phyloP scores from a whole-genome alignment of 1,140 invertebrate genomes.

The Macrocentrus cingulum region DNA sequence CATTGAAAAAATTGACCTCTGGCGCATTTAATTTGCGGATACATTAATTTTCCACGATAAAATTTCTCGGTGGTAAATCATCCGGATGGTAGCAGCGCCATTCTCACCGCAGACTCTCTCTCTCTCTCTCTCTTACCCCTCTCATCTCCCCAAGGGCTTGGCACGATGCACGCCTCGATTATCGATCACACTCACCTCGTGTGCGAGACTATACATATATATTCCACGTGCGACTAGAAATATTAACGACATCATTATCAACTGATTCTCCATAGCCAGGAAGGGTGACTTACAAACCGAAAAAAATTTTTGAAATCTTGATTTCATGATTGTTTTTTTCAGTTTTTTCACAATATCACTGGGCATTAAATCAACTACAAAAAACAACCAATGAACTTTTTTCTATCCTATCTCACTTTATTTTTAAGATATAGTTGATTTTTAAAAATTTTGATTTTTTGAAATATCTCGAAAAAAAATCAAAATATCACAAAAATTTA shows the following conservation, averaged over 20 bases:
- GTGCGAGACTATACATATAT: constrained; percentile 11
- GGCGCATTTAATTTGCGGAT: constrained; percentile 26
- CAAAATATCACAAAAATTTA: too few species aligned
- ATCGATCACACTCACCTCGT: constrained; percentile 19
- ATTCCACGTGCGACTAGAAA: constrained; percentile 19
- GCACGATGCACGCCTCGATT: constrained; percentile 13
- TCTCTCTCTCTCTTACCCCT: constrained; percentile 1
- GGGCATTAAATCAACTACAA: too few species aligned
- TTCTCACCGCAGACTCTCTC: not conserved
- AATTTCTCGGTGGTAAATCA: constrained; percentile 18
- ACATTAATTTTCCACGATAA: constrained; percentile 21
- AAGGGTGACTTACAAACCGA: too few species aligned
- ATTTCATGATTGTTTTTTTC: too few species aligned
- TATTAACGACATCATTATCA: constrained; percentile 33
- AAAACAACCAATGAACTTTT: too few species aligned
- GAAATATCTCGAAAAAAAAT: too few species aligned
- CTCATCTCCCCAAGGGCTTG: not conserved
- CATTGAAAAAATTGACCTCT: constrained; percentile 24
- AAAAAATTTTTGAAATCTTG: too few species aligned
- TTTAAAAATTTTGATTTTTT: too few species aligned
- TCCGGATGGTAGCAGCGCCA: not conserved
- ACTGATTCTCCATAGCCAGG: constrained; percentile 19
- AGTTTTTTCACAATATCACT: too few species aligned
- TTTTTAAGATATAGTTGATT: too few species aligned
- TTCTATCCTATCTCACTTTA: too few species aligned